These are phyloP conservation scores for Balaenoptera acutorostrata DNA, from an alignment of 2,113 vertebrate species.

Conservation along the genomic window DNA sequence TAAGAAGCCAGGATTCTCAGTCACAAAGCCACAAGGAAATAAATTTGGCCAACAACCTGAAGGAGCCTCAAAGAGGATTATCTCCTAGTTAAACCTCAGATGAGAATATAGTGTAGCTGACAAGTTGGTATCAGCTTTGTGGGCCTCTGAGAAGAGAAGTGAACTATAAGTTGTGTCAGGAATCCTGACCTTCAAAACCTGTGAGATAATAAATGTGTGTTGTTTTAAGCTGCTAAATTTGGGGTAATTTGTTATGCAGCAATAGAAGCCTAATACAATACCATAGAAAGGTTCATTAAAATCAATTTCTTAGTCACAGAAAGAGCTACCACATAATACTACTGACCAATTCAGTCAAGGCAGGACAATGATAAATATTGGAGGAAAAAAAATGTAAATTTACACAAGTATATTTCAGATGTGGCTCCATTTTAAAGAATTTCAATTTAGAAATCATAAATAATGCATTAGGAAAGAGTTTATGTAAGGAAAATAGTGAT, in stretches of 20 bases:
- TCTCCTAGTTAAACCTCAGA: not conserved
- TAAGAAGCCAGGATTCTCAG: not conserved
- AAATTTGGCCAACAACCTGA: not conserved
- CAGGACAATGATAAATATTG: not conserved
- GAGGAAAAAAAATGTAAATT: not conserved
- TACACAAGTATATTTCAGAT: not conserved
- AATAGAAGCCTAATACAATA: not conserved
- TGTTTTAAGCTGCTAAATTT: not conserved
- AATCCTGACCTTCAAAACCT: not conserved
- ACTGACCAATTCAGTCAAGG: not conserved
- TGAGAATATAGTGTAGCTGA: not conserved
- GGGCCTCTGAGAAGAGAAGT: not conserved
- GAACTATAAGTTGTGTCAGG: not conserved
- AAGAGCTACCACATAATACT: not conserved
- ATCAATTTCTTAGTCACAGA: not conserved
- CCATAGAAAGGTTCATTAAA: not conserved
- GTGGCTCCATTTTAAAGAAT: not conserved
- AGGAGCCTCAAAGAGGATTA: not conserved
- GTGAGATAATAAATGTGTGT: not conserved
- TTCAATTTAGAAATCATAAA: not conserved
- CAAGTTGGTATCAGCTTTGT: not conserved
- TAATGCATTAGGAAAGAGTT: not conserved
- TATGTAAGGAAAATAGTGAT: not conserved
- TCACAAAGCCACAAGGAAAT: not conserved
- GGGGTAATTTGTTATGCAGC: not conserved